Base-by-base conservation (phyloP, 2,113 vertebrate species). In the Hydrolagus affinis region DNA sequence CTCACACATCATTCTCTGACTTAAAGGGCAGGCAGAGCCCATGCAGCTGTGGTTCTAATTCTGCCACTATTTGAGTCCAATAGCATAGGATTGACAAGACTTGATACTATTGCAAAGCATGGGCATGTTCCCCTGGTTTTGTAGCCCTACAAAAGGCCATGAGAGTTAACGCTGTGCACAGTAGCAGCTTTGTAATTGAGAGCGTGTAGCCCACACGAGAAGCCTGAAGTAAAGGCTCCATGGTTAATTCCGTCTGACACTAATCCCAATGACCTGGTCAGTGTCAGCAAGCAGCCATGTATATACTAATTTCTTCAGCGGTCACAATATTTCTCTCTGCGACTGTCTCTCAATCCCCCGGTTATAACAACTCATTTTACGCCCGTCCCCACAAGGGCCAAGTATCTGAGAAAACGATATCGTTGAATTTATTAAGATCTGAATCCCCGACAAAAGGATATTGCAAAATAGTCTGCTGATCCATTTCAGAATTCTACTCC, bases 361-460 rank as follows among this genome's bases (percentile, higher is more conserved):
- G 59, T 77, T 78, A 28, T 8, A 72, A 8, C n/a, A n/a, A 28
- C 62, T 62, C 77, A 80, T 64, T 28, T 80, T 83, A 83, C 78
- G 30, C 78, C 17, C 77, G 56, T 75, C 62, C 14, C 64, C 59
- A 32, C 8, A 11, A 32, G 12, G 30, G 0, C 25, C 66, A 62
- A 66, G 9, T 30, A 62, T 9, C 44, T 44, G 44, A 44, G 44
- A 44, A 44, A 75, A 4, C 17, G 73, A n/a, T 75, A 44, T 75
- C 32, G 56, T 17, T 19, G 10, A 83, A 21, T 21, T 62, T 17
- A 66, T 66, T 0, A 68, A 32, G 14, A 83, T 60, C 60, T 66
- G 78, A 66, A 66, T 1, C 8, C n/a, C 15, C 10, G 23, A 30
- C 25, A 68, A 66, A 28, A 14, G 17, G 14, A 11, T 28, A 12